Base-by-base conservation (phyloP, 1,140 invertebrate genomes). In the Arctopsyche grandis region DNA sequence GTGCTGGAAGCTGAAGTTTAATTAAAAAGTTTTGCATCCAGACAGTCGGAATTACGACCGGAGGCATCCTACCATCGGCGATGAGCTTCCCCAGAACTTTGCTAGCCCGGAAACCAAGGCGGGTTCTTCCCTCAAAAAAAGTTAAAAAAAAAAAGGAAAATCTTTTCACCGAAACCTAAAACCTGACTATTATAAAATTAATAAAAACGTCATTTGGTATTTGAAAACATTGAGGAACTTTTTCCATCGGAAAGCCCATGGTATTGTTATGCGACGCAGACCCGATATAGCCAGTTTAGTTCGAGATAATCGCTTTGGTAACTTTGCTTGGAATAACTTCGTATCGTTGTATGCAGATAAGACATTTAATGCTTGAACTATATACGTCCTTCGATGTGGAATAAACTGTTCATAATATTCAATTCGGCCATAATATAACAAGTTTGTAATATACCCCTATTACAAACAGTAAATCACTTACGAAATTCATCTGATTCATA, bases 1-100 rank as follows among this genome's bases (percentile, higher is more conserved):
- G 74, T 76, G 58, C 16, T 21, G 44, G 46, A 26, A 44, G 69
- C 52, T 48, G 48, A 78, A 78, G 77, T 78, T 78, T 78, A 78
- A 78, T 78, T 78, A 78, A 78, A 78, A 78, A 78, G 77, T 78
- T 78, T 78, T 71, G 77, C 77, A 78, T 70, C 69, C 77, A 78
- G 77, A 78, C 77, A 71, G 77, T 58, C 26, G 69, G 77, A 78
- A 78, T 78, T 78, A 78, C 77, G 77, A 78, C 77, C 66, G 12
- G 66, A 73, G 77, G 77, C 75, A 26, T 69, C 58, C 60, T 9
- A 14, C 24, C 21, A 70, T 16, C 19, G 58, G 58, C 63, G 24
- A 66, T 66, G 63, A 66, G 63, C 63, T 66, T 24, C 9, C 21
- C 24, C 63, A 12, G 24, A 66, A 66, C 63, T 66, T 66, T 66